Evolutionary conservation across 2,888 invertebrate species (phyloP), one percentile per base, ranked within the genome.

Genomic region (Petrophora chlorosata): DNA sequence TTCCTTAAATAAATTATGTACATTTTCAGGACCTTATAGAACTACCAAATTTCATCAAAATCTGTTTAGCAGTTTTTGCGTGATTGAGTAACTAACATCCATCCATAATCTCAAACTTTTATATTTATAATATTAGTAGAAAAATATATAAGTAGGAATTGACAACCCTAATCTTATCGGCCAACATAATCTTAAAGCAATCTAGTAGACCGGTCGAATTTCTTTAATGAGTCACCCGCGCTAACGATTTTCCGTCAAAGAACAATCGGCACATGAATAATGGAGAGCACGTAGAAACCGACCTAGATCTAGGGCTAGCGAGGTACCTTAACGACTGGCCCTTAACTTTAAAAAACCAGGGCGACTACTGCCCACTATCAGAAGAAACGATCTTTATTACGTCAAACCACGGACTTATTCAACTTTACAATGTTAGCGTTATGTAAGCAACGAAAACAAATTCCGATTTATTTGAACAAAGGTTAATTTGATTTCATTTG

Each of bases 241-340:
- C 69, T 84, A 86, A 85, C 83, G 82, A 87, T 85, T 87, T 87
- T 85, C 77, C 76, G 77, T 84, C 82, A 82, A 73, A 69, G 59
- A 76, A 81, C 80, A 80, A 82, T 84, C 67, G 80, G 56, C n/a
- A 73, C 79, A 83, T 86, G 85, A 87, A 86, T 88, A 84, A 87
- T 88, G 80, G 74, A 85, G 70, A 69, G 62, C 74, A 71, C 73
- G 73, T 70, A 74, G 50, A 47, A 34, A 60, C 64, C 74, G 82
- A 73, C 83, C 87, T 73, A 87, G 71, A 85, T 86, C 75, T 79
- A 54, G 52, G 39, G 39, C 26, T 39, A 33, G 39, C 23, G 28
- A 23, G 28, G 17, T 36, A 36, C 38, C 23, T 17, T 28, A 30
- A 39, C 9, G 15, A 25, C 25, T 25, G 56, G 42, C 28, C 56